Percentiles rank a stretch among this genome's conserved stretches.
Evolutionary conservation across 2,888 invertebrate genomes (phyloP).

Genomic region (Leistus spinibarbis): DNA sequence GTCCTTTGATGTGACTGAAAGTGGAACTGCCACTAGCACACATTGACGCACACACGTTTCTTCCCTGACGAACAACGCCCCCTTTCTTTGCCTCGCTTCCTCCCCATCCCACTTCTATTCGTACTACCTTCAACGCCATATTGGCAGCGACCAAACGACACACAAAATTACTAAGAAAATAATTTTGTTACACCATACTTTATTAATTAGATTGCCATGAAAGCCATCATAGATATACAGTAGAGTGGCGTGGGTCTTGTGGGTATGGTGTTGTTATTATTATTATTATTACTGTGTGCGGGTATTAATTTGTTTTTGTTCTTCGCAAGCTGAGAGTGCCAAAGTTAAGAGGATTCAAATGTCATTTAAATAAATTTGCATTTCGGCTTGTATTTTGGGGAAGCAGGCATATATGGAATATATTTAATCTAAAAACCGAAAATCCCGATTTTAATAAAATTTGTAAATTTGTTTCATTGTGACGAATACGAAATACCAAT

Average conservation of each 20-base stretch:
- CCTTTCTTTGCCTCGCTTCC: background rate
- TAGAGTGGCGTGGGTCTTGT: background rate
- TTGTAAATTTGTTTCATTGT: no score
- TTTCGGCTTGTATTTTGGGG: no score
- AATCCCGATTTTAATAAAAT: no score
- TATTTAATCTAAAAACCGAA: background rate
- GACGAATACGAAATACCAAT: no score
- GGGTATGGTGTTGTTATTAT: background rate
- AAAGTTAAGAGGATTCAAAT: background rate
- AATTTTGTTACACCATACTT: conserved; percentile 25
- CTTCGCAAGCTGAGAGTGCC: background rate
- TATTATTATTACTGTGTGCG: background rate
- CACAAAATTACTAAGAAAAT: conserved; percentile 25
- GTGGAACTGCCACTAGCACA: conserved; percentile 11
- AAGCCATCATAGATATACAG: conserved; percentile 7
- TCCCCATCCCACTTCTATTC: background rate
- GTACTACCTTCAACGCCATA: background rate
- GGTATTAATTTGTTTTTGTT: background rate
- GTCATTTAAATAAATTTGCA: background rate
- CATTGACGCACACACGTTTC: background rate
- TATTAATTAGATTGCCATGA: conserved; percentile 23
- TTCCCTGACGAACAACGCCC: background rate
- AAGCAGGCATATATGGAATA: background rate
- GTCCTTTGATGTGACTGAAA: conserved; percentile 17
- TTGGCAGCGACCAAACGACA: background rate